Evolutionary conservation across 2,888 invertebrate genomes (phyloP).

Genomic region (Drosophila pseudotakahashii): DNA sequence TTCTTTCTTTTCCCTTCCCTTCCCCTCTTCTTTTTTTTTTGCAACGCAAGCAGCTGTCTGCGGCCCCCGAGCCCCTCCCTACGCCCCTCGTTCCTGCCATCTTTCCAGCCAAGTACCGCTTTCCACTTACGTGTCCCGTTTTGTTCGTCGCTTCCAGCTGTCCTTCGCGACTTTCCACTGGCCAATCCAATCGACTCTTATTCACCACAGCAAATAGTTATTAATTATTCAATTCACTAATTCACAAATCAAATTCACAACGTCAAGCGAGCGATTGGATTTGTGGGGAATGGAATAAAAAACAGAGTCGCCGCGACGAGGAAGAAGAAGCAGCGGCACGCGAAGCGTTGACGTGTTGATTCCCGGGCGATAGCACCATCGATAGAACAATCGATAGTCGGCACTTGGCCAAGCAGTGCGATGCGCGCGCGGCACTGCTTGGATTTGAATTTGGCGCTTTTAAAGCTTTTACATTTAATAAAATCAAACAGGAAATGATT

Average conservation of each 20-base stretch:
- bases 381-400: neutral
- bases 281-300: constrained; percentile 1
- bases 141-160: constrained; percentile 20
- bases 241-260: constrained; percentile 2
- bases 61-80: neutral
- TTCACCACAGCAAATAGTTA: constrained; percentile 6
- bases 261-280: neutral
- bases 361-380: neutral
- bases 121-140: constrained; percentile 56
- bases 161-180: constrained; percentile 11
- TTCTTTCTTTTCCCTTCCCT: constrained; percentile 35
- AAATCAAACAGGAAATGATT: no score
- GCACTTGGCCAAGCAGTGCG: neutral
- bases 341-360: constrained; percentile 17
- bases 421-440: neutral
- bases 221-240: constrained; percentile 13
- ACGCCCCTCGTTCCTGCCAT: neutral
- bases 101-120: constrained; percentile 5
- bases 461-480: no score
- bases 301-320: constrained; percentile 5
- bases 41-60: constrained; percentile 74
- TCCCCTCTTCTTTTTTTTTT: constrained; percentile 40
- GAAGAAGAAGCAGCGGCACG: constrained; percentile 7
- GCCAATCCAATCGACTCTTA: constrained; percentile 3
- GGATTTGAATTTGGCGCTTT: no score